A percentile compares a stretch with the other conserved stretches of the same genome.
Evolutionary conservation across 2,888 invertebrate genomes (phyloP).

Genomic region (Erynnis tages): DNA sequence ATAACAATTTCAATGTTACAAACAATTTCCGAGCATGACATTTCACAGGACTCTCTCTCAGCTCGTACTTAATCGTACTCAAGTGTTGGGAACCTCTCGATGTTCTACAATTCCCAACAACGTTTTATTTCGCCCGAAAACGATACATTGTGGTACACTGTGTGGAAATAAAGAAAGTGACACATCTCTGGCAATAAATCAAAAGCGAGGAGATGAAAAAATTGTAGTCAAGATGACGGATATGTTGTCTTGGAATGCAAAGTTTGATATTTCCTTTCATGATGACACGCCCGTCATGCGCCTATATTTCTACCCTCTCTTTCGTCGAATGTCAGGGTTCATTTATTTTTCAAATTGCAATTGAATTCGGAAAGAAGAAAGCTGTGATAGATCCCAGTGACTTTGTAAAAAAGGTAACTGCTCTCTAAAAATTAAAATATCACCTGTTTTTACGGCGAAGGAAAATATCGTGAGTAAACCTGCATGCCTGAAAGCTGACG

Average conservation of each 20-base stretch:
- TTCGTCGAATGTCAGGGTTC: too few species aligned
- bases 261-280: conserved; percentile 14
- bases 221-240: conserved; percentile 2
- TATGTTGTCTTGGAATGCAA: conserved; percentile 6
- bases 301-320: too few species aligned
- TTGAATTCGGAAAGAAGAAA: too few species aligned
- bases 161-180: conserved; percentile 5
- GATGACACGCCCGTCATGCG: conserved; percentile 36
- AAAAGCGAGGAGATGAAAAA: conserved; percentile 2
- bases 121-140: conserved; percentile 3
- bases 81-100: conserved; percentile 7
- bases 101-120: conserved; percentile 1
- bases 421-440: too few species aligned
- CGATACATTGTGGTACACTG: conserved; percentile 3
- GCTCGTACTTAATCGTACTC: conserved; percentile 1
- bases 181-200: conserved; percentile 10
- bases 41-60: conserved; percentile 4
- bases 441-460: too few species aligned
- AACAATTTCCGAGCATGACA: conserved; percentile 7
- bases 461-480: too few species aligned
- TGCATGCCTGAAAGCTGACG: too few species aligned
- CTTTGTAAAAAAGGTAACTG: neutral
- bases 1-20: conserved; percentile 11
- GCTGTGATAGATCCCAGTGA: too few species aligned
- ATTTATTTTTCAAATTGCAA: too few species aligned